Conservation (phyloP, 2,113 vertebrate genomes). For the Paratilapia polleni region DNA sequence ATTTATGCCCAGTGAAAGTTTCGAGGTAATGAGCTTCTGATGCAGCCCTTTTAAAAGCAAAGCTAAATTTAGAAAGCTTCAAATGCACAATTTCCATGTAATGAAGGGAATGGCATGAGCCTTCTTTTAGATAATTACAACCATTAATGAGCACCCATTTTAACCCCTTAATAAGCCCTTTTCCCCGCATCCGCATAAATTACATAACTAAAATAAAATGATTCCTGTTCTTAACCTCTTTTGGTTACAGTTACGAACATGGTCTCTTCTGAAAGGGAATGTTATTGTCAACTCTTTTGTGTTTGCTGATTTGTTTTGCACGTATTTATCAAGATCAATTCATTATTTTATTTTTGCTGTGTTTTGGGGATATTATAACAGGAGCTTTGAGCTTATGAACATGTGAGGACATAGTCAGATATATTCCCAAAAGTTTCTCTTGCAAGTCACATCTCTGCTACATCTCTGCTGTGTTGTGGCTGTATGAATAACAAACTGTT, state of each 20-base stretch:
- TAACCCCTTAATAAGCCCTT: background rate
- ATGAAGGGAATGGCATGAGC: background rate
- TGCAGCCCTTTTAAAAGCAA: background rate
- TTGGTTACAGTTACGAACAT: background rate
- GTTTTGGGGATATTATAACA: background rate
- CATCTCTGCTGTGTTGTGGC: background rate
- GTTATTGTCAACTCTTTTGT: background rate
- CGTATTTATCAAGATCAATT: background rate
- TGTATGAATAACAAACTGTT: background rate
- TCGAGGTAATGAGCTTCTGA: conserved; percentile 29
- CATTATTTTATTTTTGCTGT: background rate
- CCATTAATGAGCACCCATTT: background rate
- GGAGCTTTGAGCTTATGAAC: background rate
- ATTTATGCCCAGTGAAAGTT: conserved; percentile 1
- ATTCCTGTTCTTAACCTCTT: background rate
- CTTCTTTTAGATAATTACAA: background rate
- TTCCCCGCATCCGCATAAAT: background rate
- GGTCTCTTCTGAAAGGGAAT: background rate
- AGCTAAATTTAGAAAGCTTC: conserved; percentile 16
- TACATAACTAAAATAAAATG: background rate
- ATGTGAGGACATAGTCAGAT: background rate
- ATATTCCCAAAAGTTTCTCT: background rate
- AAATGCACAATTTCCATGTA: background rate
- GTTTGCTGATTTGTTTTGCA: background rate
- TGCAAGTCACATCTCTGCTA: background rate